Evolutionary conservation across 2,888 invertebrate species (phyloP).

Genomic region (Punctoribates punctum): DNA sequence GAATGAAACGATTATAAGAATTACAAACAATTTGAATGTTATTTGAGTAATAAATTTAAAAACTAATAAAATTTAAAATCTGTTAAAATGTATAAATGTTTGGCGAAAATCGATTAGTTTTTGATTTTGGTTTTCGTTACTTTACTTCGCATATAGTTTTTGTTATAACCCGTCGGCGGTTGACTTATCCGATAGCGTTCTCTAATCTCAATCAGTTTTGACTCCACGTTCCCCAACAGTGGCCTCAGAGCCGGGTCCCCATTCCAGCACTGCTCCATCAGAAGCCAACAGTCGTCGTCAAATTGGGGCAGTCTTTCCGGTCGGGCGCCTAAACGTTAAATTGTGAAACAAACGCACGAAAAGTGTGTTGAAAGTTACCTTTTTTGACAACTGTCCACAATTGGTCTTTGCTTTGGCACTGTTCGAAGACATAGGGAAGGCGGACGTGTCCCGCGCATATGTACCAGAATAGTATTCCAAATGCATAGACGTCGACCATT

Average conservation of each 20-base stretch:
- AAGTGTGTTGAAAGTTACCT: constrained; percentile 59
- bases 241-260: constrained; percentile 69
- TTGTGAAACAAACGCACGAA: background rate
- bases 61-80: constrained; percentile 2
- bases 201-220: constrained; percentile 61
- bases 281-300: constrained; percentile 72
- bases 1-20: background rate
- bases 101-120: background rate
- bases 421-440: constrained; percentile 73
- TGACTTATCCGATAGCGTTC: constrained; percentile 45
- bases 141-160: constrained; percentile 24
- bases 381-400: constrained; percentile 76
- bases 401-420: constrained; percentile 78
- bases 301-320: constrained; percentile 73
- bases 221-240: constrained; percentile 72
- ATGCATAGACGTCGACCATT: constrained; percentile 82
- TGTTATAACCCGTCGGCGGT: constrained; percentile 23
- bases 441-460: constrained; percentile 76
- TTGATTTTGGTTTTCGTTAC: constrained; percentile 1
- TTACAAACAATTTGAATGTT: background rate
- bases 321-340: constrained; percentile 63
- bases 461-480: constrained; percentile 86
- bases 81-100: background rate
- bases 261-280: constrained; percentile 81
- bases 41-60: background rate